Conservation (phyloP, 2,888 invertebrate genomes). For the Muscina levida region DNA sequence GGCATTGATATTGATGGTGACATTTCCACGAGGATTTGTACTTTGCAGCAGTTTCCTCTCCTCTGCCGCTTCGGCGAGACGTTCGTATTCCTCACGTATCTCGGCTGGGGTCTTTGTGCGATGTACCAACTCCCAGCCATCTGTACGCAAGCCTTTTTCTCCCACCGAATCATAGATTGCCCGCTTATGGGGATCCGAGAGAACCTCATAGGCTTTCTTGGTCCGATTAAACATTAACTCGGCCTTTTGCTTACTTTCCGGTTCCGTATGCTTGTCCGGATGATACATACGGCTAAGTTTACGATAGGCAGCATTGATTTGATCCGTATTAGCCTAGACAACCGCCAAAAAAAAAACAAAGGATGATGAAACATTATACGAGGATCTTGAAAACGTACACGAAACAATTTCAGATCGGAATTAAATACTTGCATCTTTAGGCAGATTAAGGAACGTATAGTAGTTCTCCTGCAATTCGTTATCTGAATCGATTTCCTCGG, state of each 20-base stretch:
- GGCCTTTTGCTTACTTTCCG: conserved; percentile 91
- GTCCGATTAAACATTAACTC: conserved; percentile 95
- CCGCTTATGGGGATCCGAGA: conserved; percentile 95
- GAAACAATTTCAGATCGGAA: background rate
- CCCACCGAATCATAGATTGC: conserved; percentile 96
- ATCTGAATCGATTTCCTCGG: conserved; percentile 84
- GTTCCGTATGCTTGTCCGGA: conserved; percentile 96
- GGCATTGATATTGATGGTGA: conserved; percentile 94
- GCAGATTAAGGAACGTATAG: conserved; percentile 92
- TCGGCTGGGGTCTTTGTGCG: conserved; percentile 95
- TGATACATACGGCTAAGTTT: conserved; percentile 95
- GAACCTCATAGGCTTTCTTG: conserved; percentile 96
- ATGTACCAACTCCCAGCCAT: conserved; percentile 97
- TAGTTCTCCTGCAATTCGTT: conserved; percentile 88
- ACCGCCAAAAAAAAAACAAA: conserved; percentile 21
- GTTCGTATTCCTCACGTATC: conserved; percentile 97
- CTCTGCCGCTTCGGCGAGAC: conserved; percentile 90
- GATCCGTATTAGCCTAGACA: conserved; percentile 91
- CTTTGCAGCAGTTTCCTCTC: conserved; percentile 92
- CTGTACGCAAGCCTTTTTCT: conserved; percentile 94
- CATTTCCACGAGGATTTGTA: conserved; percentile 94
- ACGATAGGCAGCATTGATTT: conserved; percentile 96
- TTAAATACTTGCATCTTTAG: conserved; percentile 86
- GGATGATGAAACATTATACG: conserved; percentile 40
- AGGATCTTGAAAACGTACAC: conserved; percentile 32